These are phyloP conservation scores for Morone saxatilis DNA, from an alignment of 2,113 vertebrate species.

Conservation along the genomic window DNA sequence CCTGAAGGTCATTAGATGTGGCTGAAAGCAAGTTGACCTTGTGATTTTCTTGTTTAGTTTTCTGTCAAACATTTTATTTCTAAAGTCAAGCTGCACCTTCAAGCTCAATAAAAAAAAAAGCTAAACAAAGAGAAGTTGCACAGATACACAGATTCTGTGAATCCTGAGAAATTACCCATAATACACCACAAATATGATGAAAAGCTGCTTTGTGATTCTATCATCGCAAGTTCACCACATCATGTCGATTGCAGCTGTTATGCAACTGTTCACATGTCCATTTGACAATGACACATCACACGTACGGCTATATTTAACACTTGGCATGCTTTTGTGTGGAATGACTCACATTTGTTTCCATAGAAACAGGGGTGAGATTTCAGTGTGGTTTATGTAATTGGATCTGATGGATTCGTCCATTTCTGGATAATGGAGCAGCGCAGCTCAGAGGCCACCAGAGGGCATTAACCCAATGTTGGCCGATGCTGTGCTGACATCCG, in stretches of 20 bases:
- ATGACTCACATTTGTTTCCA: slow-evolving; percentile 72
- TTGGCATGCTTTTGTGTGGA: slow-evolving; percentile 58
- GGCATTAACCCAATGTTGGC: slow-evolving; percentile 64
- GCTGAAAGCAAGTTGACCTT: background rate
- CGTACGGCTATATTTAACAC: slow-evolving; percentile 69
- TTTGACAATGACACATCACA: slow-evolving; percentile 70
- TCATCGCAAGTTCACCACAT: slow-evolving; percentile 10
- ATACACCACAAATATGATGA: slow-evolving; percentile 11
- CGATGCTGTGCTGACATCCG: background rate
- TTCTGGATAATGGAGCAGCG: slow-evolving; percentile 63
- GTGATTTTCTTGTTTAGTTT: background rate
- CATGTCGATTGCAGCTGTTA: slow-evolving; percentile 59
- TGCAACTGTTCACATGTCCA: slow-evolving; percentile 57
- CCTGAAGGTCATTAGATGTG: background rate
- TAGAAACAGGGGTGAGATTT: slow-evolving; percentile 71
- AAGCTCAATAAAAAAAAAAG: background rate
- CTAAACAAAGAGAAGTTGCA: background rate
- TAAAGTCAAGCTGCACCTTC: background rate
- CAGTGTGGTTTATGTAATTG: slow-evolving; percentile 64
- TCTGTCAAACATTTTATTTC: background rate
- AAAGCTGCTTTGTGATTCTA: background rate
- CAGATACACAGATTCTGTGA: background rate
- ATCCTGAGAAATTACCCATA: background rate
- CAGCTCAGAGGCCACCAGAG: slow-evolving; percentile 53
- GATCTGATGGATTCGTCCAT: slow-evolving; percentile 58